Evolutionary conservation across 2,113 vertebrate species (phyloP).

Genomic region (Merops nubicus): DNA sequence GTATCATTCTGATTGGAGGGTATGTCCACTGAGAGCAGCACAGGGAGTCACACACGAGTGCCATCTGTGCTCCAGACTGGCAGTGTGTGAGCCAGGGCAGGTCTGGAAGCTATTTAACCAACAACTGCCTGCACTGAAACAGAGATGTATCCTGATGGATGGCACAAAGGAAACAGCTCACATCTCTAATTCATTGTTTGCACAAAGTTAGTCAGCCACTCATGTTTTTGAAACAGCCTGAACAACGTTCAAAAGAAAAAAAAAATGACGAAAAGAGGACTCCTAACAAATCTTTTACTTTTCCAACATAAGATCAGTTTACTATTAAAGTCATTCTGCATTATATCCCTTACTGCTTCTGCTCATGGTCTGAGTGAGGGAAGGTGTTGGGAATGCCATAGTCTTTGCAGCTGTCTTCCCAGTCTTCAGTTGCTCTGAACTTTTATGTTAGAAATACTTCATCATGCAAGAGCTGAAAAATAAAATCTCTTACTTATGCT

Average conservation of each 20-base stretch:
- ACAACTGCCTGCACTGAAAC: neutral
- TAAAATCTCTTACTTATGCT: neutral
- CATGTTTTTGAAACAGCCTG: neutral
- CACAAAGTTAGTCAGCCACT: neutral
- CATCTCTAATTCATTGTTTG: neutral
- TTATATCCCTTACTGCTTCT: neutral
- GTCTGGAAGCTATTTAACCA: neutral
- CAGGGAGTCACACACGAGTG: neutral
- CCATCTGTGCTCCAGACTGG: neutral
- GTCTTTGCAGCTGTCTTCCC: neutral
- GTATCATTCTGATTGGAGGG: neutral
- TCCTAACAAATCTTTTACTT: neutral
- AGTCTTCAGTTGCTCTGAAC: neutral
- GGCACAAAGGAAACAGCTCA: neutral
- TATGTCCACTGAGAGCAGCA: neutral
- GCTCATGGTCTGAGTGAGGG: neutral
- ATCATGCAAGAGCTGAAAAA: neutral
- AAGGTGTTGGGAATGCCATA: neutral
- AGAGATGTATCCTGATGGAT: neutral
- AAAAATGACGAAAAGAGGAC: too few species aligned
- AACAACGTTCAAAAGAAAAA: neutral
- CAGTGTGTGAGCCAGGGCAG: fast-evolving
- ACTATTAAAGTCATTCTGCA: neutral
- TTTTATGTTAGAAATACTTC: neutral
- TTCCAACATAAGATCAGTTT: neutral